A percentile compares a stretch with the other conserved stretches of the same genome.
These are phyloP conservation scores for Brachylomia viminalis DNA, from an alignment of 2,888 invertebrate genomes.

Conservation along the genomic window DNA sequence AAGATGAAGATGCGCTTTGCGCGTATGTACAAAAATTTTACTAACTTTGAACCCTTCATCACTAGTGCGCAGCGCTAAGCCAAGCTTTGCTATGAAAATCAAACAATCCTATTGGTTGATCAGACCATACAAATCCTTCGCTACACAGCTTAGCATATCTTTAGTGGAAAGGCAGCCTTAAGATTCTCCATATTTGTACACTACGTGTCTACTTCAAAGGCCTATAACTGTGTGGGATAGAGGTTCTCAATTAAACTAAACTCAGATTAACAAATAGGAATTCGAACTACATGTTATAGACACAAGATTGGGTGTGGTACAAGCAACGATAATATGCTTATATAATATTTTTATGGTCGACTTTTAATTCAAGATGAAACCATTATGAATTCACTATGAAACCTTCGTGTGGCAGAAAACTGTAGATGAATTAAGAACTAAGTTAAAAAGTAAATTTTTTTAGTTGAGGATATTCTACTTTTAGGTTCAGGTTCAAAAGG, in stretches of 20 bases:
- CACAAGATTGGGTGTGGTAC: conserved; percentile 51
- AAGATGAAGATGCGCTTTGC: background rate
- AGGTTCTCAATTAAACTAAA: conserved; percentile 63
- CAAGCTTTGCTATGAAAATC: background rate
- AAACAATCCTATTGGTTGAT: background rate
- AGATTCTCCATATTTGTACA: conserved; percentile 22
- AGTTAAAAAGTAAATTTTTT: background rate
- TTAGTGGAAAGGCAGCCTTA: background rate
- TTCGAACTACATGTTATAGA: conserved; percentile 51
- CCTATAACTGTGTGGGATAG: conserved; percentile 53
- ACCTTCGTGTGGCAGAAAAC: background rate
- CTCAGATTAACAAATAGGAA: conserved; percentile 61
- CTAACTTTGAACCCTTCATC: background rate
- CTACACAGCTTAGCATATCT: background rate
- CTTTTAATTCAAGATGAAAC: background rate
- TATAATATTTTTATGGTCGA: background rate
- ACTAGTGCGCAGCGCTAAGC: background rate
- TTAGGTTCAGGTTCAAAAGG: no score
- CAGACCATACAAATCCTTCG: background rate
- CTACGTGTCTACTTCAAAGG: conserved; percentile 47
- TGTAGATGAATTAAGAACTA: background rate
- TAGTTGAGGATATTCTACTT: background rate
- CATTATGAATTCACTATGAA: no score
- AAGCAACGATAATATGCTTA: conserved; percentile 17
- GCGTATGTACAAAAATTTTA: background rate